phyloP scores from a whole-genome alignment of 2,888 invertebrate genomes.

The Azorinus chamasolen region DNA sequence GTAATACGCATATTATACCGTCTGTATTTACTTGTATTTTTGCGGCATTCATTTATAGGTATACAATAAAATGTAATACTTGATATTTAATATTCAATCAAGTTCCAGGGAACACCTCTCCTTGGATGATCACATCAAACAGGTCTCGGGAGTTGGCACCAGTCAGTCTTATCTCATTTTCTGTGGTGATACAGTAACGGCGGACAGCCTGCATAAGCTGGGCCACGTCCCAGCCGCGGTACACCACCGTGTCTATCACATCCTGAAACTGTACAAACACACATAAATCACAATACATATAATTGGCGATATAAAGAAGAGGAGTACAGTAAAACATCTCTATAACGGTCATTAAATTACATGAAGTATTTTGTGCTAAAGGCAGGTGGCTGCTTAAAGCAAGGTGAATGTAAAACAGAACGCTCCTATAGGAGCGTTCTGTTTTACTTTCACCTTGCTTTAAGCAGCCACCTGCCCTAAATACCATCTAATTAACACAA shows the following conservation, averaged over 20 bases:
- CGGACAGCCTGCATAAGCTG: slow-evolving; percentile 75
- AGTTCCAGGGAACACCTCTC: slow-evolving; percentile 52
- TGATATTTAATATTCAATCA: background rate
- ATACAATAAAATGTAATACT: too few species aligned
- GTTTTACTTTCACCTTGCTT: too few species aligned
- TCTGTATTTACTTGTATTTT: too few species aligned
- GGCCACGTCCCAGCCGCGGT: slow-evolving; percentile 75
- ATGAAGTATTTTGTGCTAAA: too few species aligned
- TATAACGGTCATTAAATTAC: too few species aligned
- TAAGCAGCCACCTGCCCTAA: too few species aligned
- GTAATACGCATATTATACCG: too few species aligned
- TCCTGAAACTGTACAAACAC: slow-evolving; percentile 72
- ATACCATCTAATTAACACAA: too few species aligned
- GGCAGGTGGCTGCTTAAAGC: background rate
- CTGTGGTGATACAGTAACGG: slow-evolving; percentile 70
- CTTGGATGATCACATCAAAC: slow-evolving; percentile 62
- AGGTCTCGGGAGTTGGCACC: slow-evolving; percentile 44
- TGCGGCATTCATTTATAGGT: too few species aligned
- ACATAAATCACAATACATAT: background rate
- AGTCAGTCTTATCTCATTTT: slow-evolving; percentile 38
- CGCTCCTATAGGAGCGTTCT: background rate
- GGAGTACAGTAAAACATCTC: too few species aligned
- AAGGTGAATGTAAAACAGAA: too few species aligned
- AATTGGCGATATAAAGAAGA: too few species aligned
- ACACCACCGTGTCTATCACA: slow-evolving; percentile 67